Evolutionary conservation across 2,888 invertebrate species (phyloP).

Genomic region (Metopia argyrocephala): DNA sequence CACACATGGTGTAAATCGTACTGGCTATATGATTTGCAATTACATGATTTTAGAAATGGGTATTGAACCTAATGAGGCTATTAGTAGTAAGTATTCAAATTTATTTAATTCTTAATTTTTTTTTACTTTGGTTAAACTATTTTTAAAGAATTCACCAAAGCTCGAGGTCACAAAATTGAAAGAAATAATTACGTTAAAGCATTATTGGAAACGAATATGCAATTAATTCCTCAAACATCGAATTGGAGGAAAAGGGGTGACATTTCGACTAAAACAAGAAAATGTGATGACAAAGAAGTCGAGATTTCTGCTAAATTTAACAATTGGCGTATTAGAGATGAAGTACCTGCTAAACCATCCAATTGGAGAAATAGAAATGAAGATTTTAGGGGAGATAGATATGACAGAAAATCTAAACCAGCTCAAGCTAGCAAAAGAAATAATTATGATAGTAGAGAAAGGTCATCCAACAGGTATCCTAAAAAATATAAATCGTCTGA

Average conservation of each 20-base stretch:
- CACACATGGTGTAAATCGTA: constrained; percentile 89
- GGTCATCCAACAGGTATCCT: not conserved
- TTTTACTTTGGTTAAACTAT: constrained; percentile 59
- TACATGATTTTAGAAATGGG: constrained; percentile 84
- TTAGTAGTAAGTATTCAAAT: constrained; percentile 80
- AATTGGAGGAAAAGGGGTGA: too few species aligned
- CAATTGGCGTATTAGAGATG: not conserved
- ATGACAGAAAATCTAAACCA: too few species aligned
- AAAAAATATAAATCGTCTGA: too few species aligned
- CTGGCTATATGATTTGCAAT: constrained; percentile 88
- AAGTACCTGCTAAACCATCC: not conserved
- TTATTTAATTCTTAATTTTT: not conserved
- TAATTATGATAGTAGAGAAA: not conserved
- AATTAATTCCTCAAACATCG: too few species aligned
- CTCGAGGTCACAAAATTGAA: constrained; percentile 85
- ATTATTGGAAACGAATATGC: too few species aligned
- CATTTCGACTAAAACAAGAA: too few species aligned
- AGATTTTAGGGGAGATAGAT: not conserved
- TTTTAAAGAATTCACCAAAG: constrained; percentile 81
- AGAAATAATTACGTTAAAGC: constrained; percentile 80
- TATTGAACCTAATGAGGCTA: constrained; percentile 80
- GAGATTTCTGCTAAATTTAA: not conserved
- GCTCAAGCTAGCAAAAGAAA: not conserved
- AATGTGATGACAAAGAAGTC: not conserved
- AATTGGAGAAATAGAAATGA: not conserved